phyloP scores from a whole-genome alignment of 1,140 invertebrate species.

The Euwallacea fornicatus region DNA sequence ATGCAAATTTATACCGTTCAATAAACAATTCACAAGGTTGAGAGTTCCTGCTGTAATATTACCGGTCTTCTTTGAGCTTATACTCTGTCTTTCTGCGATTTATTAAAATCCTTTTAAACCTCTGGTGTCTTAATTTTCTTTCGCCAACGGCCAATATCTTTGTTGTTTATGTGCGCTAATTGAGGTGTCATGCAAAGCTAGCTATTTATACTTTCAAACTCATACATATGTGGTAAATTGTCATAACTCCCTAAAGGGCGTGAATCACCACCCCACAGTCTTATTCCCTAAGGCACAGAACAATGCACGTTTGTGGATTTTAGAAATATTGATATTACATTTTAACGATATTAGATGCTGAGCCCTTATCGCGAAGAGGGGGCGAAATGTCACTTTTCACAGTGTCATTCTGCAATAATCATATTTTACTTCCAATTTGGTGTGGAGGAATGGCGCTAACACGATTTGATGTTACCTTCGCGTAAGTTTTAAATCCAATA shows the following conservation, averaged over 20 bases:
- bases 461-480: too few species aligned
- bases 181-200: too few species aligned
- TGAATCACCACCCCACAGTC: constrained; percentile 9
- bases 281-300: constrained; percentile 14
- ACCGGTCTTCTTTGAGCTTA: constrained; percentile 34
- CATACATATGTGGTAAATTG: background rate
- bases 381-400: background rate
- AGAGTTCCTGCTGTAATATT: constrained; percentile 44
- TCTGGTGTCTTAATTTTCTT: constrained; percentile 33
- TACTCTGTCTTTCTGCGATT: constrained; percentile 34
- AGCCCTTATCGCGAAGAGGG: background rate
- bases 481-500: too few species aligned
- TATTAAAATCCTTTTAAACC: constrained; percentile 36
- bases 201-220: too few species aligned
- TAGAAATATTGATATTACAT: constrained; percentile 23
- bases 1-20: constrained; percentile 44
- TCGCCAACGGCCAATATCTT: constrained; percentile 10
- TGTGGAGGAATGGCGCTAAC: too few species aligned
- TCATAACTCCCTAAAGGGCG: constrained; percentile 7
- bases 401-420: constrained; percentile 1
- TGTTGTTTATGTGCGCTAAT: background rate
- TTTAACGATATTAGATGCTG: constrained; percentile 9
- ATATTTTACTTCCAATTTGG: background rate
- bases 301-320: constrained; percentile 21
- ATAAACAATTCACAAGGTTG: constrained; percentile 45